Conservation (phyloP, 2,888 invertebrate genomes). For the Chaetogeoica ovagalla region DNA sequence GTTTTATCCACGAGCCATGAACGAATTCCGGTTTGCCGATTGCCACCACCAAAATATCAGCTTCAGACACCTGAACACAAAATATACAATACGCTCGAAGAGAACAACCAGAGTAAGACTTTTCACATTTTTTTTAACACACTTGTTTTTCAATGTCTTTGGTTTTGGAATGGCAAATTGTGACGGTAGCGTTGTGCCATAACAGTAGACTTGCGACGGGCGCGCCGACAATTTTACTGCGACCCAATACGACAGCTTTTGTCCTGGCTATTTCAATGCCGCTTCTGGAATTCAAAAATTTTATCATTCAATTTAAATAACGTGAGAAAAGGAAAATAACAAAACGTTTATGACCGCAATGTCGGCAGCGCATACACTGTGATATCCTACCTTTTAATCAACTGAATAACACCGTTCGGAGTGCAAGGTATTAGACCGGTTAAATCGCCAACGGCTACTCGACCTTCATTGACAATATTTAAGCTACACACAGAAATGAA, state of each 20-base stretch:
- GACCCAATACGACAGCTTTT: constrained; percentile 88
- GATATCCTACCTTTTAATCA: constrained; percentile 70
- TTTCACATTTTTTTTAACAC: constrained; percentile 55
- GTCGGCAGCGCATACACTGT: too few relatives aligned
- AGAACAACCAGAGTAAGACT: not conserved
- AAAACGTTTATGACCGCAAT: too few relatives aligned
- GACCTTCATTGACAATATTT: constrained; percentile 91
- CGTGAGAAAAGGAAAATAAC: too few relatives aligned
- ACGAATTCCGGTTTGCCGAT: constrained; percentile 90
- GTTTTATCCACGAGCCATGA: constrained; percentile 94
- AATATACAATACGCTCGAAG: not conserved
- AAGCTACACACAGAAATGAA: constrained; percentile 63
- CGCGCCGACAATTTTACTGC: constrained; percentile 97
- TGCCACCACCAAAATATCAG: constrained; percentile 96
- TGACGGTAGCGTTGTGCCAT: constrained; percentile 97
- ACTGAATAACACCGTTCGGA: constrained; percentile 90
- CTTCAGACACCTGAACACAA: constrained; percentile 67
- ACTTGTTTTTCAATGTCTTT: constrained; percentile 77
- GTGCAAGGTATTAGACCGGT: constrained; percentile 94
- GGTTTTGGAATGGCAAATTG: constrained; percentile 94
- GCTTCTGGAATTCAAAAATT: constrained; percentile 59
- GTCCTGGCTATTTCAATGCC: constrained; percentile 79
- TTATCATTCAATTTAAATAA: not conserved
- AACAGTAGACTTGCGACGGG: constrained; percentile 91
- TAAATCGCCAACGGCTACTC: constrained; percentile 85